phyloP scores from a whole-genome alignment of 2,113 vertebrate genomes.

The Lycocorax pyrrhopterus region DNA sequence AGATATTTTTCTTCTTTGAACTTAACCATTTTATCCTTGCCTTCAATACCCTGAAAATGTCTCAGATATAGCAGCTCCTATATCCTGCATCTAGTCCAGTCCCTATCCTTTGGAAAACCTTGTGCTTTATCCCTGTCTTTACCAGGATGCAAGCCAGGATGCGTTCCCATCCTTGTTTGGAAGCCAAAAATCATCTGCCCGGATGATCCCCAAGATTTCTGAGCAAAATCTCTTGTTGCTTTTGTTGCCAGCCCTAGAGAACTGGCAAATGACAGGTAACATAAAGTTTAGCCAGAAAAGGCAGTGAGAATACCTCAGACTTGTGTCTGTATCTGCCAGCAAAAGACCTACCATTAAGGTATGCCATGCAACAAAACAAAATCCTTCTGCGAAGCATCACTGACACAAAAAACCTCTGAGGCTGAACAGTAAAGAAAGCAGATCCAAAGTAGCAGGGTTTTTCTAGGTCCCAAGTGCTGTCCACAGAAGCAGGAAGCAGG shows the following conservation, averaged over 20 bases:
- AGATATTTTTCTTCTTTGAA: slow-evolving; percentile 27
- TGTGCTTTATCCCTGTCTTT: background rate
- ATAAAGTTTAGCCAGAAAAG: background rate
- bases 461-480: background rate
- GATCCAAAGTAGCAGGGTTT: background rate
- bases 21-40: slow-evolving; percentile 22
- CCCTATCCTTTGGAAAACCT: background rate
- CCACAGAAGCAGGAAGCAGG: background rate
- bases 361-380: background rate
- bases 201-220: background rate
- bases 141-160: background rate
- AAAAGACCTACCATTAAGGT: background rate
- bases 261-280: background rate
- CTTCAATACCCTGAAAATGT: background rate
- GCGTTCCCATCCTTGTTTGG: background rate
- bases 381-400: background rate
- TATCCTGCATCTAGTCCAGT: background rate
- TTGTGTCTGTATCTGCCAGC: background rate
- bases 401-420: background rate
- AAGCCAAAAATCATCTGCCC: background rate
- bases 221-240: background rate
- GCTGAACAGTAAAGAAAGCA: background rate
- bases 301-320: background rate
- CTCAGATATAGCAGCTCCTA: background rate
- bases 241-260: background rate